Conservation (phyloP, 2,797 vertebrate species). For the Eupleurogrammus muticus region DNA sequence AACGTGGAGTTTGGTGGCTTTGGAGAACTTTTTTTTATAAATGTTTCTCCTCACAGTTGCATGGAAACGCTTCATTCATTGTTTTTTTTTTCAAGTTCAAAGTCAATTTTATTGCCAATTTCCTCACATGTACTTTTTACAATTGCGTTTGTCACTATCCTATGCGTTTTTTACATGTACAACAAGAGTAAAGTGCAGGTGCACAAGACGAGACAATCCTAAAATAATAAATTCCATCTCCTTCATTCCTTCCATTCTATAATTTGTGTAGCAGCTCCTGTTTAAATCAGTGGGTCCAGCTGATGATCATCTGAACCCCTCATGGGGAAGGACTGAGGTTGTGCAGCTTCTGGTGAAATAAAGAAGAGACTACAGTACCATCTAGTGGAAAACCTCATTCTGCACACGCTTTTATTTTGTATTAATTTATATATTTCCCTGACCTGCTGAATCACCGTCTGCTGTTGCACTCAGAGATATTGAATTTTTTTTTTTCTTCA, state of each 20-base stretch:
- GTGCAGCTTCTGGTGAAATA: constrained; percentile 23
- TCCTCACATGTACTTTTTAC: too few relatives aligned
- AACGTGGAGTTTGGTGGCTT: neutral
- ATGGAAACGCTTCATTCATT: too few relatives aligned
- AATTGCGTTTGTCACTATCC: too few relatives aligned
- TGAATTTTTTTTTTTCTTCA: neutral
- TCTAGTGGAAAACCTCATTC: constrained; percentile 64
- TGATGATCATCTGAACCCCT: neutral
- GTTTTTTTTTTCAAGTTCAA: too few relatives aligned
- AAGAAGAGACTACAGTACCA: constrained; percentile 62
- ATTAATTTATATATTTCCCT: too few relatives aligned
- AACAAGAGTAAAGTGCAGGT: too few relatives aligned
- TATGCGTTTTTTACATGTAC: too few relatives aligned
- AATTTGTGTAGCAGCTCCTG: neutral
- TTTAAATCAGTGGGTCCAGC: too few relatives aligned
- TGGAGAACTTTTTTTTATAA: neutral
- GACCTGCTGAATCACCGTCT: constrained; percentile 45
- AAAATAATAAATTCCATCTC: too few relatives aligned
- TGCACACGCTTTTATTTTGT: constrained; percentile 17
- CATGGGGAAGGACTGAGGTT: neutral
- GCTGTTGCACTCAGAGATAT: neutral
- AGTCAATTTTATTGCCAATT: too few relatives aligned
- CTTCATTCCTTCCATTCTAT: too few relatives aligned
- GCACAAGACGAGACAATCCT: too few relatives aligned
- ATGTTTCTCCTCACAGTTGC: neutral